Conservation (phyloP, 2,888 invertebrate genomes). For the Atrina japonica region DNA sequence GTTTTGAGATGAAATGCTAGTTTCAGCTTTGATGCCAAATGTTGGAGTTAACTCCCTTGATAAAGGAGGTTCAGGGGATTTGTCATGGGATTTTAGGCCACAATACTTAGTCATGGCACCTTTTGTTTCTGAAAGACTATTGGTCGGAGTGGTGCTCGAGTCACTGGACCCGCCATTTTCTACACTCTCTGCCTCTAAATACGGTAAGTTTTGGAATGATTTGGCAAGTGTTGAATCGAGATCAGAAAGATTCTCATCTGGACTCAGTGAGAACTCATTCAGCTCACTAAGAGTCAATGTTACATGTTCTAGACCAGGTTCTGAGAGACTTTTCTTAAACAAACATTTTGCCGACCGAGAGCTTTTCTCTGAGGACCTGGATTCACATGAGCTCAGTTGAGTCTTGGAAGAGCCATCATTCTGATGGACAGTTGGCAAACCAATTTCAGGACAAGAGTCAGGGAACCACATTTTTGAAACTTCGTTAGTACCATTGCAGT, state of each 20-base stretch:
- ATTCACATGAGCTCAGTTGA: too few species aligned
- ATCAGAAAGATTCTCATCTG: constrained; percentile 23
- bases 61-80: neutral
- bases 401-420: too few species aligned
- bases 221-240: constrained; percentile 17
- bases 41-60: constrained; percentile 21
- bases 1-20: too few species aligned
- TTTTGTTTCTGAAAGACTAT: constrained; percentile 39
- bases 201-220: constrained; percentile 25
- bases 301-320: constrained; percentile 26
- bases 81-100: neutral
- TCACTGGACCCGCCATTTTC: constrained; percentile 35
- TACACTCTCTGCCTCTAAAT: constrained; percentile 6
- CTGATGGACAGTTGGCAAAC: too few species aligned
- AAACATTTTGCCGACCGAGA: neutral
- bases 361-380: too few species aligned
- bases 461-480: too few species aligned
- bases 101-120: constrained; percentile 18
- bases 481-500: too few species aligned
- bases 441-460: too few species aligned
- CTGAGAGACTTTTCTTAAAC: constrained; percentile 36
- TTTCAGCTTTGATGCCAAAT: neutral
- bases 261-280: constrained; percentile 9
- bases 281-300: constrained; percentile 22
- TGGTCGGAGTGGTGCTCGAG: constrained; percentile 38